These are phyloP conservation scores for Eudemis profundana DNA, from an alignment of 2,888 invertebrate genomes.

Conservation along the genomic window DNA sequence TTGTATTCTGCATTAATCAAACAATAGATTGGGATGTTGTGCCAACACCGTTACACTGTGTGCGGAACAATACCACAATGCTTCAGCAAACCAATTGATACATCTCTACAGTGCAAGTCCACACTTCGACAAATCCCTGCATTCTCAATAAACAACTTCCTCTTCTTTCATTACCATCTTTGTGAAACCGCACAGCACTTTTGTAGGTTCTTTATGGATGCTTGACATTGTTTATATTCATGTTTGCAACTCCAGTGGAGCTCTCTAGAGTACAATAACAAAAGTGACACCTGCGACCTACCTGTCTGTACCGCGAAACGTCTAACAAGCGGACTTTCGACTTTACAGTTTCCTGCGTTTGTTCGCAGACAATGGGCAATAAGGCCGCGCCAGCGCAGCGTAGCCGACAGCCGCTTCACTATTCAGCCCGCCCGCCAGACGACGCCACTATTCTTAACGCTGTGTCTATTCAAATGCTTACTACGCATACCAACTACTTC, in stretches of 20 bases:
- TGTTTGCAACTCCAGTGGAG: slow-evolving; percentile 63
- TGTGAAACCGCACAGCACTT: slow-evolving; percentile 62
- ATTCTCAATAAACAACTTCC: slow-evolving; percentile 72
- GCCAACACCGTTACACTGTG: slow-evolving; percentile 60
- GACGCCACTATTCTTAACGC: slow-evolving; percentile 62
- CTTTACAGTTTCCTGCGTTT: slow-evolving; percentile 84
- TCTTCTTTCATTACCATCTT: slow-evolving; percentile 66
- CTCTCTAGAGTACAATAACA: slow-evolving; percentile 53
- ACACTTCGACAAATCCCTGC: slow-evolving; percentile 65
- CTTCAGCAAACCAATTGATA: slow-evolving; percentile 64
- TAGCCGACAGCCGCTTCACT: slow-evolving; percentile 69
- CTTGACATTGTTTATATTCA: slow-evolving; percentile 68
- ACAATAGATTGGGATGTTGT: slow-evolving; percentile 57
- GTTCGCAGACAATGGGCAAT: slow-evolving; percentile 80
- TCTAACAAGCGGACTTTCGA: slow-evolving; percentile 77
- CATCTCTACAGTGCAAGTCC: slow-evolving; percentile 52
- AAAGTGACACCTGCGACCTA: slow-evolving; percentile 80
- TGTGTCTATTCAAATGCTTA: slow-evolving; percentile 62
- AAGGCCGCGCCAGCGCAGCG: slow-evolving; percentile 68
- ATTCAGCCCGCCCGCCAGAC: slow-evolving; percentile 63
- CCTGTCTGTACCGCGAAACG: slow-evolving; percentile 76
- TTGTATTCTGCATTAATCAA: slow-evolving; percentile 45
- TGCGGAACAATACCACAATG: slow-evolving; percentile 31
- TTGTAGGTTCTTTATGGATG: slow-evolving; percentile 56
- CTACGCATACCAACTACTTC: slow-evolving; percentile 47